Base-by-base conservation (phyloP, 2,888 invertebrate genomes). In the Tetragnatha montana region DNA sequence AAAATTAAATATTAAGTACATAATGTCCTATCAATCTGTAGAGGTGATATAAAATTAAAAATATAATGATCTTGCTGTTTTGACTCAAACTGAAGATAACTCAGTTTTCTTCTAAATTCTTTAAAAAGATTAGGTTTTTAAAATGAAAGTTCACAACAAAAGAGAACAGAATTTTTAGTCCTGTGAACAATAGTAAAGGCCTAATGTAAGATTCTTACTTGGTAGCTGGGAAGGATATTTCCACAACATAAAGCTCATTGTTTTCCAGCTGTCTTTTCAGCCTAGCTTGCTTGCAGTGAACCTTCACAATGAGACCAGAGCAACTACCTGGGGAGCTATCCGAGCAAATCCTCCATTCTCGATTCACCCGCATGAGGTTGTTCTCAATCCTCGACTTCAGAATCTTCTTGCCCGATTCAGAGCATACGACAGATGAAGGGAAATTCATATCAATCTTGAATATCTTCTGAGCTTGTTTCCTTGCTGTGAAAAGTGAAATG, bases 331-430 rank as follows among this genome's bases (percentile, higher is more conserved):
- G 90, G 76, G 96, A 95, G 90, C 97, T 96, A 93, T 97, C 97
- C 0, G 98, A 97, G 93, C 98, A 98, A 96, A 98, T 97, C 95
- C 97, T 97, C 98, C 98, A 99, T 93, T 98, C 97, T 92, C 97
- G 95, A 93, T 99, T 98, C 84, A 98, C 95, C 80, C 97, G 96
- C 92, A 98, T 97, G 84, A 99, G 96, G 10, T 98, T 97, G 92
- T 96, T 96, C 92, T 96, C 95, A 0, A 98, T 97, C 94, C 97
- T 97, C 93, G 98, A 97, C 78, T 97, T 95, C 7, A 98, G 95
- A 0, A 98, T 98, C 82, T 96, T 97, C 94, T 98, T 98, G 0
- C 98, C 98, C 47, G 98, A 98, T 93, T 97, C 97, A 93, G 98
- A 98, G 93, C 98, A 99, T 8, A 98, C 95, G 1, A 98, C 98